Evolutionary conservation across 2,797 vertebrate genomes (phyloP), one percentile per base, ranked within the genome.

Genomic region (Zenarchopterus dispar): DNA sequence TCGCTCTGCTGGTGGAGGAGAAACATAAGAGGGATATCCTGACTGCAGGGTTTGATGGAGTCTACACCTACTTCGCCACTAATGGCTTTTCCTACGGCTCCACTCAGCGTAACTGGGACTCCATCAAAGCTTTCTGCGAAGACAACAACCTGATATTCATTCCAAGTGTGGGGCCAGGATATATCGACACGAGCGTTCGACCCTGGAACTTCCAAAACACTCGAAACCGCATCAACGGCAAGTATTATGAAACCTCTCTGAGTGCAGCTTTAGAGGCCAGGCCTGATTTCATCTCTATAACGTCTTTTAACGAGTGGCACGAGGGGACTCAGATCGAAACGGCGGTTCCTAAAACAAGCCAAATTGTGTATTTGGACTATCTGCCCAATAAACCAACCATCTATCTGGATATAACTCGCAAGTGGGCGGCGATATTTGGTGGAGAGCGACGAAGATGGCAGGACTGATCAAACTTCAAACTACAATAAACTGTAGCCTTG

Each of bases 301-400:
- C 97, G 0, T 99, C 97, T 28, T 99, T 99, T 71, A 99, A 99
- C 45, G 97, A 99, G 62, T 99, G 97, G 97, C 97, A 99, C 1
- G 97, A 99, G 87, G 97, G 97, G 49, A 97, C 97, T 42, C 97
- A 99, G 79, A 99, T 99, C 59, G 97, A 99, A 92, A 95, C 92
- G 77, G 97, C 97, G 6, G 41, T 99, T 43, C 97, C 97, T 10
- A 98, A 97, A 88, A 92, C 88, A 23, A 92, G 91, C 59, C 91
- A 90, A 53, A 82, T 89, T 0, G 90, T 93, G 18, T 99, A 98
- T 77, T 90, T 96, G 62, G 96, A 99, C 88, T 99, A 99, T 82
- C 89, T 96, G 56, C 97, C 97, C 17, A 93, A 98, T 73, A 97
- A 95, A 75, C 94, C 97, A 22, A 86, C 90, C 60, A 82, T 95